Conservation (phyloP, 2,888 invertebrate genomes). For the Lysandra coridon region DNA sequence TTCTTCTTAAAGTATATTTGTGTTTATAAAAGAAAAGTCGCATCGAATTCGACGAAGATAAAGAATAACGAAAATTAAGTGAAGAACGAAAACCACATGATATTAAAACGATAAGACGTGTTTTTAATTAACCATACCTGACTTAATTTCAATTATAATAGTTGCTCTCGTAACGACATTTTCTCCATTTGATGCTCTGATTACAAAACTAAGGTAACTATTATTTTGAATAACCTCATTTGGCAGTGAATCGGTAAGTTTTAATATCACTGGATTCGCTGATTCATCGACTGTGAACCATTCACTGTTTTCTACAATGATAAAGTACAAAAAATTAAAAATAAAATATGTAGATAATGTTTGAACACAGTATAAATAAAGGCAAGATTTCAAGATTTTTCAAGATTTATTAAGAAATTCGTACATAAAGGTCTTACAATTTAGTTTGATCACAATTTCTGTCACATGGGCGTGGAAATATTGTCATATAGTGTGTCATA, state of each 20-base stretch:
- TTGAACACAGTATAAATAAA: background rate
- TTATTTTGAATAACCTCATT: constrained; percentile 18
- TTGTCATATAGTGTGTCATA: too few species aligned
- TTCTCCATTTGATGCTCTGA: background rate
- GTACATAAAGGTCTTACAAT: too few species aligned
- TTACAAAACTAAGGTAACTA: background rate
- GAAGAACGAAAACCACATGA: background rate
- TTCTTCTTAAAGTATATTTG: background rate
- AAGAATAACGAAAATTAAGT: background rate
- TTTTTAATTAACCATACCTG: background rate
- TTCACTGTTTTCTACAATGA: background rate
- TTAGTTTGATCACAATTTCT: too few species aligned
- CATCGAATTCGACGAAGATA: background rate
- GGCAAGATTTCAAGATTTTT: background rate
- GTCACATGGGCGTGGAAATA: too few species aligned
- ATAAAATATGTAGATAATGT: background rate
- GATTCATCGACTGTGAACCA: constrained; percentile 17
- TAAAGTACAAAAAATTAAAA: background rate
- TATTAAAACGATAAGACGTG: background rate
- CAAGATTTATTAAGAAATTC: too few species aligned
- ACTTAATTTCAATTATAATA: constrained; percentile 5
- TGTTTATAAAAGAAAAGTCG: background rate
- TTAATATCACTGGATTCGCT: background rate
- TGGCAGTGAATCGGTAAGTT: background rate
- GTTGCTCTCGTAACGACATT: background rate